Conservation (phyloP, 2,113 vertebrate genomes). For the Arvicanthis niloticus region DNA sequence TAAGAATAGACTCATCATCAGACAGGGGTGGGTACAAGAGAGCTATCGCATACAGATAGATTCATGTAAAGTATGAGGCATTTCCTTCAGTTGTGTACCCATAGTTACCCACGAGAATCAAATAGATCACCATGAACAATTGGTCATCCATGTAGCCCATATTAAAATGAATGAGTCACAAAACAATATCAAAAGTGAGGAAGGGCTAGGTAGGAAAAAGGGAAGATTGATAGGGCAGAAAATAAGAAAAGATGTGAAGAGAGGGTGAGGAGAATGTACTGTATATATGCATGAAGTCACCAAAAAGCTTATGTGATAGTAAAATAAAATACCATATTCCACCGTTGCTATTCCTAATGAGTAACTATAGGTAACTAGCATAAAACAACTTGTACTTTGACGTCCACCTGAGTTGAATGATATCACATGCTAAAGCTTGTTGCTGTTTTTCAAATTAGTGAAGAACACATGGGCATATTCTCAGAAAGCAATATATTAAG, state of each 20-base stretch:
- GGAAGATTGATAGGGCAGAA: not conserved
- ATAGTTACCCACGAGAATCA: too few relatives aligned
- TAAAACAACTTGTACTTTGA: not conserved
- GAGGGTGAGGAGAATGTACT: not conserved
- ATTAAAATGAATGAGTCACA: not conserved
- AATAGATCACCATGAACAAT: too few relatives aligned
- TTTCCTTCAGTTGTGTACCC: not conserved
- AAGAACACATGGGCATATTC: not conserved
- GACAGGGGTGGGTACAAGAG: not conserved
- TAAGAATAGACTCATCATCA: not conserved
- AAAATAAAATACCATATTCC: not conserved
- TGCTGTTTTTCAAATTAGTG: not conserved
- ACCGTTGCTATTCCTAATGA: not conserved
- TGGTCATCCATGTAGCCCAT: too few relatives aligned
- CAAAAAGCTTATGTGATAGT: not conserved
- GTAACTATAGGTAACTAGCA: not conserved
- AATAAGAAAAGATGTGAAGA: too few relatives aligned
- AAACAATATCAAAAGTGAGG: not conserved
- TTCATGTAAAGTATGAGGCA: not conserved
- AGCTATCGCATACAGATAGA: too few relatives aligned
- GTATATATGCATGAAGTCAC: not conserved
- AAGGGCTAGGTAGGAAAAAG: not conserved
- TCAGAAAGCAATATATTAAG: not conserved
- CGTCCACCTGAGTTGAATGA: not conserved
- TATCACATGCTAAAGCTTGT: not conserved